Evolutionary conservation across 2,888 invertebrate genomes (phyloP).

Genomic region (Lysandra coridon): DNA sequence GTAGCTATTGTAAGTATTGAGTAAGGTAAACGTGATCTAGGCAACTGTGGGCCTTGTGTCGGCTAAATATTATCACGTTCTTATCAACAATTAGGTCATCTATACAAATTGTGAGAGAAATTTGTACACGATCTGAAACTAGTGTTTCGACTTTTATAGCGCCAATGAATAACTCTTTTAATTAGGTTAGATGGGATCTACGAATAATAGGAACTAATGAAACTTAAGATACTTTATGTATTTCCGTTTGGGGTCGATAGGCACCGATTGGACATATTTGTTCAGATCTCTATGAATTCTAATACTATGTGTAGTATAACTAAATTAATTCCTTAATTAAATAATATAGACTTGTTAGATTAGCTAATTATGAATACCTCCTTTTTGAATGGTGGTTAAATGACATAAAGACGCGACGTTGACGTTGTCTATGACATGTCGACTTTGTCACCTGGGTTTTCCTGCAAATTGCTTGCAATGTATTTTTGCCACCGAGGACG

Average conservation of each 20-base stretch:
- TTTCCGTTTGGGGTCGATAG: too few relatives aligned
- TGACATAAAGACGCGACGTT: background rate
- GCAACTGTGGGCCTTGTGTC: conserved; percentile 29
- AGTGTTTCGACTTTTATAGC: background rate
- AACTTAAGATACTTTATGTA: too few relatives aligned
- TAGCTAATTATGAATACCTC: too few relatives aligned
- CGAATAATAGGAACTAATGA: too few relatives aligned
- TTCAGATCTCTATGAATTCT: too few relatives aligned
- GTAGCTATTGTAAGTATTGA: conserved; percentile 20
- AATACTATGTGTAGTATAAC: too few relatives aligned
- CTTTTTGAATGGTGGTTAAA: background rate
- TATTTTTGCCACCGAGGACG: conserved; percentile 15
- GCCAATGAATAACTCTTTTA: background rate
- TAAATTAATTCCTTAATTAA: too few relatives aligned
- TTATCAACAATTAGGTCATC: conserved; percentile 26
- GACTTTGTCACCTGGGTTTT: conserved; percentile 15
- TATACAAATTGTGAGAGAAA: conserved; percentile 22
- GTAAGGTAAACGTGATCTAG: conserved; percentile 20
- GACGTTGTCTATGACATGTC: background rate
- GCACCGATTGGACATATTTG: too few relatives aligned
- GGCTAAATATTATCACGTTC: conserved; percentile 30
- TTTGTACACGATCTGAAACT: background rate
- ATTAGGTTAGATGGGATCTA: too few relatives aligned
- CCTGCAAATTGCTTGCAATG: conserved; percentile 8
- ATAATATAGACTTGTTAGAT: too few relatives aligned